These are phyloP conservation scores for Cardiocondyla obscurior DNA, from an alignment of 1,140 invertebrate species.

Conservation along the genomic window DNA sequence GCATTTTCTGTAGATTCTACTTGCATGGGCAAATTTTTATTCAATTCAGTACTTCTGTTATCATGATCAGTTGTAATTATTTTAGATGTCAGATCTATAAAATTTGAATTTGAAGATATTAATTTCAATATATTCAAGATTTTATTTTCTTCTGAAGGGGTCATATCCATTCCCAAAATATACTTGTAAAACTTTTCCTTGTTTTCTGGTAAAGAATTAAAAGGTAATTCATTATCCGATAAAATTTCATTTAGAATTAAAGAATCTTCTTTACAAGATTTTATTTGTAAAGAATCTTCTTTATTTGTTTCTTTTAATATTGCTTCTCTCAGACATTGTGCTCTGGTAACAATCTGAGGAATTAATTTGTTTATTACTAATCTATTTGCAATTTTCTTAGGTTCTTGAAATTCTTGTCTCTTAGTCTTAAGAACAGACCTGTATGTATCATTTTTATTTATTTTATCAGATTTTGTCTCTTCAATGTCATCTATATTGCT, in stretches of 20 bases:
- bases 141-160: conserved; percentile 70
- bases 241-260: conserved; percentile 61
- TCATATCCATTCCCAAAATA: conserved; percentile 74
- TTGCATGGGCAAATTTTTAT: not conserved
- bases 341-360: conserved; percentile 74
- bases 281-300: conserved; percentile 67
- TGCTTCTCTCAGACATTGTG: conserved; percentile 75
- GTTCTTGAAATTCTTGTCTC: conserved; percentile 54
- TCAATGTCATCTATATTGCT: not conserved
- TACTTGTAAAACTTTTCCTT: conserved; percentile 71
- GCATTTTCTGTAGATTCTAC: conserved; percentile 9
- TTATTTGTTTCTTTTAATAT: conserved; percentile 73
- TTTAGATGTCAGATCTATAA: conserved; percentile 68
- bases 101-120: conserved; percentile 73
- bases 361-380: conserved; percentile 76
- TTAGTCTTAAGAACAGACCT: conserved; percentile 74
- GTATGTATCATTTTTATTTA: conserved; percentile 36
- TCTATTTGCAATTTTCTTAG: conserved; percentile 58
- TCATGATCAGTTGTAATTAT: not conserved
- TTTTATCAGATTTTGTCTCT: not conserved
- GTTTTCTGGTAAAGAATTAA: conserved; percentile 52
- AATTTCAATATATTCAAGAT: conserved; percentile 75
- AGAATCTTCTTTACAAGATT: conserved; percentile 68
- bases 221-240: conserved; percentile 51
- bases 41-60: not conserved